Percentiles rank a stretch among this genome's conserved stretches.
Evolutionary conservation across 1,140 invertebrate genomes (phyloP).

Genomic region (Asbolus verrucosus): DNA sequence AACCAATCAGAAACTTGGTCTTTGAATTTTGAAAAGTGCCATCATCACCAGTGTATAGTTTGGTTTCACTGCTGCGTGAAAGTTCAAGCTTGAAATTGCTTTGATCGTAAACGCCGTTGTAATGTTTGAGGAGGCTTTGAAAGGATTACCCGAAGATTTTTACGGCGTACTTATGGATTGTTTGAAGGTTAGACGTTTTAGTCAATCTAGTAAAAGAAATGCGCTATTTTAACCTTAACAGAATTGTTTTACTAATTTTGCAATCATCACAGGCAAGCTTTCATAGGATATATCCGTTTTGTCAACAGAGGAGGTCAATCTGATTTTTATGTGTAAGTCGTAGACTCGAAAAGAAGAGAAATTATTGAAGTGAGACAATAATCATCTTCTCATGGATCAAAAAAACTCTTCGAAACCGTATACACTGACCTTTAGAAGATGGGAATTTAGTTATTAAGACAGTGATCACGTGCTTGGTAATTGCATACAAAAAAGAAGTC

Average conservation of each 20-base stretch:
- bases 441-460: constrained; percentile 78
- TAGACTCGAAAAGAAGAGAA: constrained; percentile 77
- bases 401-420: constrained; percentile 15
- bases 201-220: constrained; percentile 91
- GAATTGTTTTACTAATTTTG: too few relatives aligned
- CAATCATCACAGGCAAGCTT: too few relatives aligned
- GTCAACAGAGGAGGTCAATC: constrained; percentile 85
- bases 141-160: constrained; percentile 67
- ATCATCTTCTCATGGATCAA: constrained; percentile 70
- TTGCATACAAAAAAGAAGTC: not conserved
- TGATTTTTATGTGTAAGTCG: constrained; percentile 82
- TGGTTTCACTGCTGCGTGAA: constrained; percentile 24
- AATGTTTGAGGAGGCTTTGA: constrained; percentile 77
- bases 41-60: not conserved
- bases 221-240: constrained; percentile 48
- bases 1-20: constrained; percentile 1
- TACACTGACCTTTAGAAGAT: constrained; percentile 55
- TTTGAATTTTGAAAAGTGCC: not conserved
- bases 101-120: constrained; percentile 79
- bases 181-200: constrained; percentile 81
- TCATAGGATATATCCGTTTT: too few relatives aligned
- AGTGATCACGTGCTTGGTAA: constrained; percentile 86
- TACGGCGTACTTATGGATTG: constrained; percentile 70
- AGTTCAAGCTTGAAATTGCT: constrained; percentile 10
- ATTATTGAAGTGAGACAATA: constrained; percentile 79